Evolutionary conservation across 2,113 vertebrate species (phyloP).

Genomic region (Colistium nudipinnis): DNA sequence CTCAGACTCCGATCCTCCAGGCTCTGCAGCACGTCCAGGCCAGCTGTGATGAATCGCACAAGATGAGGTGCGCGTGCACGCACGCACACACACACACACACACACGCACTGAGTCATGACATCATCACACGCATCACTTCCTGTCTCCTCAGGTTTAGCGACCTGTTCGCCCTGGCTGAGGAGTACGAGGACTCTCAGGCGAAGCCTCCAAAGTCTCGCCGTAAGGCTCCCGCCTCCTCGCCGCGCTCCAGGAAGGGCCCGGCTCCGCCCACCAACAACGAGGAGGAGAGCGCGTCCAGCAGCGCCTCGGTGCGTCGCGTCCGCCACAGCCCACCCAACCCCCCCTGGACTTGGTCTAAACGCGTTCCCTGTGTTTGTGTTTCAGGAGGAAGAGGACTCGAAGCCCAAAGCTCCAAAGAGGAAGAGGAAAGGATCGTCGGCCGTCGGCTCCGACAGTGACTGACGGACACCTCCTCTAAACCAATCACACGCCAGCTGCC

Average conservation of each 20-base stretch:
- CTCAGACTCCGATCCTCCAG: slow-evolving; percentile 94
- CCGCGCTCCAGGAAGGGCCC: slow-evolving; percentile 89
- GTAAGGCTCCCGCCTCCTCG: slow-evolving; percentile 88
- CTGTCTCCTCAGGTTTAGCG: slow-evolving; percentile 85
- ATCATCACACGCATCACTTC: neutral
- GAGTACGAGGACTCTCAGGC: slow-evolving; percentile 92
- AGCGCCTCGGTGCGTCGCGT: slow-evolving; percentile 86
- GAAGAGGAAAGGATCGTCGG: slow-evolving; percentile 92
- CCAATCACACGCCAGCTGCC: slow-evolving; percentile 54
- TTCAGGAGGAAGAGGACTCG: slow-evolving; percentile 92
- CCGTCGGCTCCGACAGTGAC: slow-evolving; percentile 95
- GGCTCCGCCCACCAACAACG: slow-evolving; percentile 85
- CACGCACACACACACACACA: slow-evolving; percentile 3
- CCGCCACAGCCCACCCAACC: neutral
- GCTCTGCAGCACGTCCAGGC: slow-evolving; percentile 96
- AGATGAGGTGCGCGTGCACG: slow-evolving; percentile 88
- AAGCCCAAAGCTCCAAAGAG: slow-evolving; percentile 93
- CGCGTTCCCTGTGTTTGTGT: neutral
- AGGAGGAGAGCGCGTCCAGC: slow-evolving; percentile 92
- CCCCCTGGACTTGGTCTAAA: too few relatives aligned
- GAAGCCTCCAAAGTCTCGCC: slow-evolving; percentile 89
- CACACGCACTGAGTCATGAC: neutral
- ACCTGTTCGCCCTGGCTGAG: slow-evolving; percentile 92
- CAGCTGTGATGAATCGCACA: slow-evolving; percentile 95
- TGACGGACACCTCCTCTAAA: slow-evolving; percentile 73